Base-by-base conservation (phyloP, 2,888 invertebrate genomes). In the Chaetoderma sp. region DNA sequence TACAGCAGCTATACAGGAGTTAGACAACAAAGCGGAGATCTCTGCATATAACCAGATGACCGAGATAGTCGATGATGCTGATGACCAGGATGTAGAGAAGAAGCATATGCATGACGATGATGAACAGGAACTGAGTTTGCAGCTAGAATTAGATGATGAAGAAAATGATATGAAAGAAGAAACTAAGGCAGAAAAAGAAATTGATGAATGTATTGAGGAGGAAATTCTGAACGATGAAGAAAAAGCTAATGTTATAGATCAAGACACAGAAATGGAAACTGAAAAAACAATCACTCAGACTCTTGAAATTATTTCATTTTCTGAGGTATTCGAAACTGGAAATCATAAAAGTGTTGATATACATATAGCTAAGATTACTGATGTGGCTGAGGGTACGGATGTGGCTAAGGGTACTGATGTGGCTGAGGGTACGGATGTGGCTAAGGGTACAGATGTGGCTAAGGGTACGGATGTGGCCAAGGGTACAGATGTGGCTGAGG, bases 341-440 rank as follows among this genome's bases (percentile, higher is more conserved):
- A n/a, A n/a, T n/a, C n/a, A n/a, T n/a, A n/a, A n/a, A n/a, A n/a
- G n/a, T n/a, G n/a, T n/a, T n/a, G n/a, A n/a, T n/a, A n/a, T n/a
- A n/a, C n/a, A n/a, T n/a, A n/a, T n/a, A n/a, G n/a, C n/a, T n/a
- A n/a, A n/a, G n/a, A n/a, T n/a, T n/a, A n/a, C n/a, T 4, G 67
- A 63, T 23, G 57, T 70, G 33, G 67, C 60, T 13, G 67, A 63
- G 28, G 49, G 65, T 65, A 66, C 65, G 58, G 67, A 70, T 47
- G 65, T 67, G 10, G 70, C 67, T 49, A 65, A 65, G 49, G 59
- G 56, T 16, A 65, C 55, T 23, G 67, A 67, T 28, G 64, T n/a
- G 59, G 23, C 5, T 2, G 50, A 25, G 13, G 27, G 16, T n/a
- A 16, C 4, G 5, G 25, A 27, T n/a, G 16, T 49, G 6, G 5